Evolutionary conservation across 2,113 vertebrate species (phyloP), one percentile per base, ranked within the genome.

Genomic region (Verasper variegatus): DNA sequence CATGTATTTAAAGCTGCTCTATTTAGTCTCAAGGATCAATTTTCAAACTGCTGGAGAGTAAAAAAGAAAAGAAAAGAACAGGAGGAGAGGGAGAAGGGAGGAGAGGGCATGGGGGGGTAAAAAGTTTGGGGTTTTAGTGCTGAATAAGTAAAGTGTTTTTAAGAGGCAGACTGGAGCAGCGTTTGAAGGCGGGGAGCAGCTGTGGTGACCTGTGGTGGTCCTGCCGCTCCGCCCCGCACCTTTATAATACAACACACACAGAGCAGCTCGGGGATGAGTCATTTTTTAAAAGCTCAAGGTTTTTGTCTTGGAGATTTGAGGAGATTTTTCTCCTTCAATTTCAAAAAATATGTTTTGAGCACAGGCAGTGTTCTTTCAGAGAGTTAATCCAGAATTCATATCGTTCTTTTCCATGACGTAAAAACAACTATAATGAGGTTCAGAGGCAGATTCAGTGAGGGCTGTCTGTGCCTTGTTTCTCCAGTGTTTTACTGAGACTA

Each of bases 61-160:
- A 35, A 64, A 3, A 61, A 3, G 31, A 45, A 31, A 31, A 31
- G 1, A 7, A 52, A 58, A 60, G 52, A 58, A 31, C n/a, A 42
- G 49, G 2, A 24, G 11, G 15, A 9, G 3, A 24, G 5, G 27
- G 18, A 24, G 35, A 47, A 0, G 23, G 5, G 17, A 15, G 27
- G 4, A 52, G 24, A 23, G 5, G 27, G n/a, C 24, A 1, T 9
- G 17, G 12, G 2, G 9, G 62, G 24, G 20, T n/a, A 37, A 23
- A 76, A 81, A 78, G 78, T 86, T 86, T 52, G 70, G 59, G 60
- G 63, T 76, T 54, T 35, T 24, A 54, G 68, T 73, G 60, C 42
- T 83, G 74, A 73, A 81, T 83, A 74, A 76, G 76, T 70, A 45
- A 71, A 79, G 67, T 70, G 78, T 68, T 86, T 45, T 71, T 37